phyloP scores from a whole-genome alignment of 2,888 invertebrate species.

The Tanytarsus gracilentus region DNA sequence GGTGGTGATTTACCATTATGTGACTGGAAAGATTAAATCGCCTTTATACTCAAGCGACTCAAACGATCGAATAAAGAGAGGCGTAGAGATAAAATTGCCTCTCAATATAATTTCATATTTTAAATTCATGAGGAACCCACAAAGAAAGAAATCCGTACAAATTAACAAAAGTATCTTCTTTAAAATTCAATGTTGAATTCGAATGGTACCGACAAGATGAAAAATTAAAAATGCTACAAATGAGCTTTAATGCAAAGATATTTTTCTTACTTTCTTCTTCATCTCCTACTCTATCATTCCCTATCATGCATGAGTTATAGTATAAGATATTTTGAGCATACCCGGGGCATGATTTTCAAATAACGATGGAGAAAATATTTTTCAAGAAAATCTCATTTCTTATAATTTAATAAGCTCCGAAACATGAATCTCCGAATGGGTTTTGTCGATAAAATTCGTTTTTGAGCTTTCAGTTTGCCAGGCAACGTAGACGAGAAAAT shows the following conservation, averaged over 20 bases:
- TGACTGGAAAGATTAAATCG: slow-evolving; percentile 7
- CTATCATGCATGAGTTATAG: background rate
- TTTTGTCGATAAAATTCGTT: background rate
- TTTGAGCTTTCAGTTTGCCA: background rate
- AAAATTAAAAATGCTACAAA: slow-evolving; percentile 2
- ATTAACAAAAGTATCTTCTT: too few relatives aligned
- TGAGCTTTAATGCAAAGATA: slow-evolving; percentile 2
- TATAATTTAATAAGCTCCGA: slow-evolving; percentile 11
- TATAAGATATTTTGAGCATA: background rate
- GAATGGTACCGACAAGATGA: background rate
- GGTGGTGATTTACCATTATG: slow-evolving; percentile 21
- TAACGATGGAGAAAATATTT: background rate
- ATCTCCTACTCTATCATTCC: background rate
- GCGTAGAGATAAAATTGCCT: too few relatives aligned
- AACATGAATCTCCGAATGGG: slow-evolving; percentile 1
- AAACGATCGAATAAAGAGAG: background rate
- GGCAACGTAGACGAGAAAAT: background rate
- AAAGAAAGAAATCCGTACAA: too few relatives aligned
- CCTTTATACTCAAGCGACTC: background rate
- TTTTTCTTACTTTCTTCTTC: background rate
- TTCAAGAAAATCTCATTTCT: background rate
- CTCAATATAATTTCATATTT: too few relatives aligned
- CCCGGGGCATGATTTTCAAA: slow-evolving; percentile 2
- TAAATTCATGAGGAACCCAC: too few relatives aligned
- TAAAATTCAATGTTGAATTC: too few relatives aligned